Evolutionary conservation across 2,113 vertebrate species (phyloP).

Genomic region (Rhinolophus ferrumequinum): DNA sequence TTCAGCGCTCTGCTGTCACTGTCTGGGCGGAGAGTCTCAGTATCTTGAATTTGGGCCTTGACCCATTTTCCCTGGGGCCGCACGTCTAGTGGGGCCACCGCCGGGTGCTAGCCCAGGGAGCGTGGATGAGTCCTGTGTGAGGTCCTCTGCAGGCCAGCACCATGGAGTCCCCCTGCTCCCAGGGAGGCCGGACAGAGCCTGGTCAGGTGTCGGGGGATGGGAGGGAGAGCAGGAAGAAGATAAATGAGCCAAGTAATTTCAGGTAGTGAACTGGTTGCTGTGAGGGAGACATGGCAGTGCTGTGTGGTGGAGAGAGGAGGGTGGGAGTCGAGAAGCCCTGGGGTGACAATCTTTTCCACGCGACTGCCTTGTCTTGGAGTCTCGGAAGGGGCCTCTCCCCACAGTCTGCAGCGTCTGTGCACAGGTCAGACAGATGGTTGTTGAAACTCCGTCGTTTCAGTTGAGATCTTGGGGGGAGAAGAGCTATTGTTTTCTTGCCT

Average conservation of each 20-base stretch:
- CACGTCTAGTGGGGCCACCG: accelerated
- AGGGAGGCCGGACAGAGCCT: not conserved
- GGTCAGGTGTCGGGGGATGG: too few species aligned
- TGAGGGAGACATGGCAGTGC: not conserved
- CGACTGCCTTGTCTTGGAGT: too few species aligned
- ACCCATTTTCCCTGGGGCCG: accelerated
- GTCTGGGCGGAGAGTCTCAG: not conserved
- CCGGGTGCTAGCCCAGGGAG: not conserved
- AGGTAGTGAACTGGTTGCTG: accelerated
- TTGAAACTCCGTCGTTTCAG: not conserved
- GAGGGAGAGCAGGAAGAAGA: not conserved
- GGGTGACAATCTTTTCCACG: not conserved
- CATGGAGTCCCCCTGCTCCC: not conserved
- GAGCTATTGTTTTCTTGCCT: accelerated
- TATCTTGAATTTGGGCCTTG: not conserved
- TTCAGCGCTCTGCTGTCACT: not conserved
- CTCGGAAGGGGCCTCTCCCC: too few species aligned
- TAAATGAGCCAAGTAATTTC: not conserved
- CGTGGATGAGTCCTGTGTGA: not conserved
- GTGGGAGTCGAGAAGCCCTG: not conserved
- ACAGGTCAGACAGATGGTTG: too few species aligned
- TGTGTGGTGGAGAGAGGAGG: accelerated
- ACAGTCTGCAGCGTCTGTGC: too few species aligned
- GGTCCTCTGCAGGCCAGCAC: not conserved
- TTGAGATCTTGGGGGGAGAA: too few species aligned